Base-by-base conservation (phyloP, 2,888 invertebrate species). In the Synanthedon myopaeformis region DNA sequence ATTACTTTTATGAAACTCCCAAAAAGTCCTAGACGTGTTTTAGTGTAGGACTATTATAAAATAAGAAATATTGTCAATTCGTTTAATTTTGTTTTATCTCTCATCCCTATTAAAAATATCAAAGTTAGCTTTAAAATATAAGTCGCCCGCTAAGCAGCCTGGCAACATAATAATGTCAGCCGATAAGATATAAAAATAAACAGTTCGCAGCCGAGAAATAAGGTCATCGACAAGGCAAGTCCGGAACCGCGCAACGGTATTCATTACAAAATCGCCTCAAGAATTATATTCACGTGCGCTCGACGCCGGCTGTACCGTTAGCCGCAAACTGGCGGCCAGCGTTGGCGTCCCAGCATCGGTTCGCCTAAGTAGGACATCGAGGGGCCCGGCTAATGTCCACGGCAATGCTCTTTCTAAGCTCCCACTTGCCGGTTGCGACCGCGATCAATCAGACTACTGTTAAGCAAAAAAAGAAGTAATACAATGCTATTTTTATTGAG, bases 241-340 rank as follows among this genome's bases (percentile, higher is more conserved):
- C 86, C 86, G 85, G 85, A 86, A 86, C 84, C 75, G 76, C 76
- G 70, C 84, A 86, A 80, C 87, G 84, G 87, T 83, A 71, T 82
- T 76, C 70, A 77, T 86, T 86, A 85, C 86, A 84, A 87, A 86
- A 86, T 84, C 81, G 79, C 86, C 79, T 80, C 84, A 83, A 86
- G 86, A 85, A 86, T 85, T 85, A 86, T 85, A n/a, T 85, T 85
- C 85, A 85, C 84, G 86, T 84, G 83, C 84, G 74, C 76, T 68
- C 73, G 70, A 69, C 70, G 72, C 66, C 69, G 67, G 59, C 69
- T 55, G 62, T 68, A 81, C 84, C 85, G 85, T 84, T 84, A 84
- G 67, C 69, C 52, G 55, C 70, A 17, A 41, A 35, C 48, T 49
- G 51, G 41, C 35, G 62, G 70, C 70, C 35, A 70, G 70, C 72